Percentiles rank a stretch among this genome's conserved stretches.
These are phyloP conservation scores for Drosophila mulleri DNA, from an alignment of 2,888 invertebrate genomes.

Conservation along the genomic window DNA sequence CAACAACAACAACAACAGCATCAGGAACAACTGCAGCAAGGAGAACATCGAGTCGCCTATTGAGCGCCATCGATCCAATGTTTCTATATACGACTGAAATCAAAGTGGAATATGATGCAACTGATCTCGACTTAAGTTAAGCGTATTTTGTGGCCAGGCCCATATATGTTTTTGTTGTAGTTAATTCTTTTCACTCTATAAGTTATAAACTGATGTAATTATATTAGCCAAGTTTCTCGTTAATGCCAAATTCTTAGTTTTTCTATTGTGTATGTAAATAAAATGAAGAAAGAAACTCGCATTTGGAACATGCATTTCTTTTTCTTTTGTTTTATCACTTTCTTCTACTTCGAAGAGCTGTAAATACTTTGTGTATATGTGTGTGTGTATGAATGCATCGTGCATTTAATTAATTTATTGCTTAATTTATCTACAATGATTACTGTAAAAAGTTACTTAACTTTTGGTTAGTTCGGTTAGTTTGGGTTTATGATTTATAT, in stretches of 20 bases:
- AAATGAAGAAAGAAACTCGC: constrained; percentile 38
- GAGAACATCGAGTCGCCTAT: constrained; percentile 19
- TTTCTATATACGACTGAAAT: constrained; percentile 52
- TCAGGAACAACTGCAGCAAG: background rate
- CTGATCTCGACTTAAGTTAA: constrained; percentile 52
- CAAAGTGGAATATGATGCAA: constrained; percentile 60
- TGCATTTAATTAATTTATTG: constrained; percentile 8
- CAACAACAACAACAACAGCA: background rate
- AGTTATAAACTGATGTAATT: constrained; percentile 39
- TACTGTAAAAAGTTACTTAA: constrained; percentile 17
- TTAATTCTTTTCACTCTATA: constrained; percentile 4
- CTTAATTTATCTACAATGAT: constrained; percentile 13
- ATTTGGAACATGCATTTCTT: constrained; percentile 36
- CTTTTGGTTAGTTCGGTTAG: constrained; percentile 27
- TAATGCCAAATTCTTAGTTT: constrained; percentile 58
- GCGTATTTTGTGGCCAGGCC: constrained; percentile 1
- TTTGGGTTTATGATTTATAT: constrained; percentile 46
- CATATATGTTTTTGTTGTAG: constrained; percentile 21
- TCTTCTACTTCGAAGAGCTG: constrained; percentile 14
- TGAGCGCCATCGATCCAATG: constrained; percentile 47
- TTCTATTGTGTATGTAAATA: constrained; percentile 38
- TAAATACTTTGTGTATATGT: constrained; percentile 22
- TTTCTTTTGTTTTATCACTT: background rate
- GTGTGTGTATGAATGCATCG: constrained; percentile 8
- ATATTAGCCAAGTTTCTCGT: constrained; percentile 66